Evolutionary conservation across 2,113 vertebrate species (phyloP).

Genomic region (Phrynosoma platyrhinos): DNA sequence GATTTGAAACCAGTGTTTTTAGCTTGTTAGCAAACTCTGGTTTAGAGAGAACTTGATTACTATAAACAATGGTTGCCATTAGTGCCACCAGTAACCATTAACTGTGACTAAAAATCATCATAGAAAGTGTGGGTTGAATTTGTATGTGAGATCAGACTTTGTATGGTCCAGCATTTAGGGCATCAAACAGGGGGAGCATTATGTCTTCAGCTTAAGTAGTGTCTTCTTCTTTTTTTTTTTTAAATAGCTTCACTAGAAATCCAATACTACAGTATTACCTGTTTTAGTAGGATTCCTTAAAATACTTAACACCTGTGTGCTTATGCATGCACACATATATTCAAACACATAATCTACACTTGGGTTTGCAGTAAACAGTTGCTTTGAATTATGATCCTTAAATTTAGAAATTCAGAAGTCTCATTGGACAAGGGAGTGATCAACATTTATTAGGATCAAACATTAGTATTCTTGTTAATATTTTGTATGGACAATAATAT

Average conservation of each 20-base stretch:
- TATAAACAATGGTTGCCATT: not conserved
- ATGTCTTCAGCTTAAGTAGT: too few species aligned
- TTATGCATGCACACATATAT: too few species aligned
- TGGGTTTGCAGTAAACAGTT: constrained; percentile 7
- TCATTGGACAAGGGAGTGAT: not conserved
- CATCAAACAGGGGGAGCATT: not conserved
- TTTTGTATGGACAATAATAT: not conserved
- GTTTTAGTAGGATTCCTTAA: not conserved
- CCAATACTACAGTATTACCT: constrained; percentile 3
- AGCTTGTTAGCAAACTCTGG: not conserved
- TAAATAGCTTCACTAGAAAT: constrained; percentile 30
- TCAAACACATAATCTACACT: too few species aligned
- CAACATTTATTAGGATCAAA: not conserved
- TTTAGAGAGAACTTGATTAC: not conserved
- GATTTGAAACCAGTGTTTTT: not conserved
- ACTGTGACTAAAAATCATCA: too few species aligned
- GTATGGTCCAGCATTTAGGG: not conserved
- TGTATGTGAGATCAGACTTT: too few species aligned
- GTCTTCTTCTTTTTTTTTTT: not conserved
- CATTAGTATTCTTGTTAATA: not conserved
- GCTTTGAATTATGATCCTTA: not conserved
- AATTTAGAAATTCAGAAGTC: not conserved
- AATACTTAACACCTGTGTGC: not conserved
- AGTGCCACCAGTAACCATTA: not conserved
- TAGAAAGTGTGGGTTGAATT: too few species aligned